Evolutionary conservation across 2,888 invertebrate species (phyloP), one percentile per base, ranked within the genome.

Genomic region (Coremacera marginata): DNA sequence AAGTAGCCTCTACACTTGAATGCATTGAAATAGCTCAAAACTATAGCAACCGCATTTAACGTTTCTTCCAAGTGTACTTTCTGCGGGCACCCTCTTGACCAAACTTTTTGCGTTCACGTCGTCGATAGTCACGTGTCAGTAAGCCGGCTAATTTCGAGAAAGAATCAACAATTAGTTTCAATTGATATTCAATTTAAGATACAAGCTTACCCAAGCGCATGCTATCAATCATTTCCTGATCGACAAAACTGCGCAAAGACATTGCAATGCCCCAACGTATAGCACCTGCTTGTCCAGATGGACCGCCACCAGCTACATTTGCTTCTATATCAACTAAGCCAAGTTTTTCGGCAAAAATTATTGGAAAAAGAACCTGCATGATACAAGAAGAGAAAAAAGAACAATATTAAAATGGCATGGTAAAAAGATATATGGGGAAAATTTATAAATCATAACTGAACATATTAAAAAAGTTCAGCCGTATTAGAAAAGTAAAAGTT

Each of bases 31-130:
- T 16, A 11, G 22, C 11, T 16, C 16, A 37, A 49, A 75, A 73
- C 62, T 62, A 75, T 3, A n/a, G 63, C 5, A 4, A n/a, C 44
- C 52, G 75, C 74, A 79, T 65, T 91, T 94, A 96, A 90, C 96
- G 93, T 87, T 94, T 96, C 90, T 95, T 95, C 98, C 98, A 98
- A 79, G 97, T 97, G 86, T 93, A 95, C 89, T 96, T 96, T 87
- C 93, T 94, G 84, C 98, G 94, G 25, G 98, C 97, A 83, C 95
- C 95, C 84, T 93, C 94, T 90, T 97, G 97, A 8, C 98, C 98
- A 73, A 94, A 94, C 93, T 98, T 98, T 93, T 97, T 96, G 82
- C 98, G 92, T 90, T 98, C 98, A 77, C 93, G 92, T 25, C 90
- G 90, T 75, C 98, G 91, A 80, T 91, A 92, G 89, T 97, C 98